Evolutionary conservation across 2,797 vertebrate genomes (phyloP).

Genomic region (Halcyon leucocephala): DNA sequence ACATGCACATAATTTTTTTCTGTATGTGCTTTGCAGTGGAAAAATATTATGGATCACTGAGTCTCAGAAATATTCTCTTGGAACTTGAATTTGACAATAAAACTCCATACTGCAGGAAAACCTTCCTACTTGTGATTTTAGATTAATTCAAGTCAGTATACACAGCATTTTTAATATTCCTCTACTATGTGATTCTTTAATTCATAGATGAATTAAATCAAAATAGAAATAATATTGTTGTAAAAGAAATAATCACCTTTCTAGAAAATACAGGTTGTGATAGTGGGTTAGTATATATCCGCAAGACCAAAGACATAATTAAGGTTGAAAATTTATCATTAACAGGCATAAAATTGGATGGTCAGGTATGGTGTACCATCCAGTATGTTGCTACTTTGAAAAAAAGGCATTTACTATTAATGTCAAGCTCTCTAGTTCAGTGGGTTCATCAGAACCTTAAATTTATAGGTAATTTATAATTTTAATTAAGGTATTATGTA

Average conservation of each 20-base stretch:
- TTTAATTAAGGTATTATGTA: constrained; percentile 54
- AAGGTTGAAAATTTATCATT: constrained; percentile 22
- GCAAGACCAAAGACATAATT: not conserved
- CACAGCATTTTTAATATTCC: not conserved
- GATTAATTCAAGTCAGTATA: constrained; percentile 23
- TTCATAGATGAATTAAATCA: not conserved
- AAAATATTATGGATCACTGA: not conserved
- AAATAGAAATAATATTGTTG: not conserved
- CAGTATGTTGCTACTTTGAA: constrained; percentile 36
- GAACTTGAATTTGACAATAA: not conserved
- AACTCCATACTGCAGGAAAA: constrained; percentile 6
- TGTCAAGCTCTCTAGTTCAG: not conserved
- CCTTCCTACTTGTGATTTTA: not conserved
- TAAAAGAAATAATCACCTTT: not conserved
- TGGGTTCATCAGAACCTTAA: constrained; percentile 42
- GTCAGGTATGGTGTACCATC: not conserved
- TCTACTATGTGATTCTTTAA: not conserved
- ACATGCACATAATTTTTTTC: not conserved
- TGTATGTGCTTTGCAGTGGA: not conserved
- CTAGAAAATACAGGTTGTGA: not conserved
- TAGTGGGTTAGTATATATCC: not conserved
- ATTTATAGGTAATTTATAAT: constrained; percentile 51
- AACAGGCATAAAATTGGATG: not conserved
- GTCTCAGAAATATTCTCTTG: not conserved
- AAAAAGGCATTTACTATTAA: constrained; percentile 45